phyloP scores from a whole-genome alignment of 2,888 invertebrate genomes.

The Apamea sordens region DNA sequence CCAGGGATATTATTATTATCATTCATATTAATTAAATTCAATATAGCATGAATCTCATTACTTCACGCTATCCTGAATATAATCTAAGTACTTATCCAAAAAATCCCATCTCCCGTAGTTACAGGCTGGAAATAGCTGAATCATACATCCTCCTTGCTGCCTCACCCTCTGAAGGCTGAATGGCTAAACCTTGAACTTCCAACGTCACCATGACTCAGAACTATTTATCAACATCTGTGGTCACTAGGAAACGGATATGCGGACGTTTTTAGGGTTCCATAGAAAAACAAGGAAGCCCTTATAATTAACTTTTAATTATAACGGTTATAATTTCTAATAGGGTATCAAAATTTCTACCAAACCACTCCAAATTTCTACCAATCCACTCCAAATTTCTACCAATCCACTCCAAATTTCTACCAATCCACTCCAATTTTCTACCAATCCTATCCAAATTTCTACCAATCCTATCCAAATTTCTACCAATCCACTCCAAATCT shows the following conservation, averaged over 20 bases:
- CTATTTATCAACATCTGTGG: conserved; percentile 40
- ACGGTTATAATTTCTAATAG: too few species aligned
- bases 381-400: too few species aligned
- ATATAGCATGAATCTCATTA: neutral
- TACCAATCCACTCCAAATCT: too few species aligned
- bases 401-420: too few species aligned
- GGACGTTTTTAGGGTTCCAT: neutral
- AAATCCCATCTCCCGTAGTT: neutral
- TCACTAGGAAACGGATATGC: neutral
- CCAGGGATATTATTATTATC: too few species aligned
- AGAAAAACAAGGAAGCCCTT: too few species aligned
- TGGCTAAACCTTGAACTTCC: conserved; percentile 37
- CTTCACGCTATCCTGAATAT: conserved; percentile 6
- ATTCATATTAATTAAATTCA: neutral
- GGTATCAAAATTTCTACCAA: too few species aligned
- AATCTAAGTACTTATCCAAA: neutral
- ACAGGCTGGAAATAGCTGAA: conserved; percentile 16
- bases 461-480: too few species aligned
- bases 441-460: too few species aligned
- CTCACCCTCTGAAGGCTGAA: conserved; percentile 13
- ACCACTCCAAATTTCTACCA: too few species aligned
- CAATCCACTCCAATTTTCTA: too few species aligned
- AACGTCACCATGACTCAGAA: conserved; percentile 35
- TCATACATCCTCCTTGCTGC: conserved; percentile 24
- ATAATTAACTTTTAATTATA: too few species aligned